Evolutionary conservation across 2,113 vertebrate species (phyloP), one percentile per base, ranked within the genome.

Genomic region (Indri indri): DNA sequence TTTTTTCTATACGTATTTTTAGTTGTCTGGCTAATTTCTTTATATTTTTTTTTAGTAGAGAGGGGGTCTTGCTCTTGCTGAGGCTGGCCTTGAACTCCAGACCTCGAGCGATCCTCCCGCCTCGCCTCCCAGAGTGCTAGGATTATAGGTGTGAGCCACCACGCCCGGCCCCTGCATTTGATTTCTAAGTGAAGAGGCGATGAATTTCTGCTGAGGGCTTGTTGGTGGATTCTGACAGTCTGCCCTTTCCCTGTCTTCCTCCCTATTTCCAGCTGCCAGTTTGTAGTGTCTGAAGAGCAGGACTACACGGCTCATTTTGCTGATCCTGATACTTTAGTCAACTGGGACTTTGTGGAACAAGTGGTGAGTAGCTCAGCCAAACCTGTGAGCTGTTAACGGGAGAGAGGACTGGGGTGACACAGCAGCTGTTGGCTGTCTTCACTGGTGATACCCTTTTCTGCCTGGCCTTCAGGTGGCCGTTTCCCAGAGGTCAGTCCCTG

Each of bases 341-440:
- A 99, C 99, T 99, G 99, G 99, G 99, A 99, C 98, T 99, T 99
- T 98, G 99, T 99, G 99, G 99, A 99, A 98, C 99, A 99, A 99
- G 99, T 99, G 99, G 99, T 99, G 94, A 99, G 99, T 99, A 98
- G 79, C 94, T 86, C 22, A 63, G 27, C 73, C 59, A 66, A 68
- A 40, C 42, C 91, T 88, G 2, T 27, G 83, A 91, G 45, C 61
- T 61, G 2, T 90, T 68, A 88, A 23, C 65, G 34, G 81, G 84
- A 50, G 73, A 79, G 3, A 81, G 23, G 80, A 47, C 23, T 5
- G 4, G n/a, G 66, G n/a, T 87, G 47, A 32, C 25, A 16, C 0
- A 50, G 90, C 59, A 90, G 52, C 61, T 80, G 3, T 81, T 79
- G 40, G 10, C 45, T 50, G 32, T 50, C 20, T 45, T 84, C 4